Conservation (phyloP, 2,113 vertebrate genomes). For the Melanerpes aurifrons region DNA sequence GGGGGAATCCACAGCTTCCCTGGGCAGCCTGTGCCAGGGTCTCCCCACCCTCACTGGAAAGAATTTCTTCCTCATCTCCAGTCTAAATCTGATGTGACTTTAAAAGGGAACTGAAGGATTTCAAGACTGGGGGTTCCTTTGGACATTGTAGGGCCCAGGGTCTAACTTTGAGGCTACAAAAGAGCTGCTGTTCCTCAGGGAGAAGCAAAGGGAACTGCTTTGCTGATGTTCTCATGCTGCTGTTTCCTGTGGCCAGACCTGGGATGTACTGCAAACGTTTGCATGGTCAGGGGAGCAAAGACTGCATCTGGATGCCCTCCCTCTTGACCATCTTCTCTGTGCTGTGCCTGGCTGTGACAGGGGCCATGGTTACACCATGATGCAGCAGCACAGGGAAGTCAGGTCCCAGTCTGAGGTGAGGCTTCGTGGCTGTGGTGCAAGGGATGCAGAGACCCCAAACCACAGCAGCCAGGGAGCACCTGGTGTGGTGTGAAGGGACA, state of each 20-base stretch:
- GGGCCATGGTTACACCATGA: background rate
- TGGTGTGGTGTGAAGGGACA: background rate
- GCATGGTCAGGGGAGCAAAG: rapidly evolving
- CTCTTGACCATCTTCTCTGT: too few relatives aligned
- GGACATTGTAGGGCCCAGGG: background rate
- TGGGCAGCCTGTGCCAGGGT: too few relatives aligned
- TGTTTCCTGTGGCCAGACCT: background rate
- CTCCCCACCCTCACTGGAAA: too few relatives aligned
- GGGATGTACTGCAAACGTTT: background rate
- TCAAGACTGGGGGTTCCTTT: background rate
- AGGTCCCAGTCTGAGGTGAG: background rate
- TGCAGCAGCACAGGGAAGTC: background rate
- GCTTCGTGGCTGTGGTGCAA: background rate
- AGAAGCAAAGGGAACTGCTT: background rate
- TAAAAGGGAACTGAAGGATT: background rate
- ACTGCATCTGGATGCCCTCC: rapidly evolving
- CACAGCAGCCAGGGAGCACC: rapidly evolving
- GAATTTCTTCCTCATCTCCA: too few relatives aligned
- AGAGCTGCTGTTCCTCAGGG: background rate
- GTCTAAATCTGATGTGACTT: background rate
- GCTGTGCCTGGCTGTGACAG: background rate
- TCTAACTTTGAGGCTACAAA: background rate
- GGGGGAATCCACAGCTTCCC: too few relatives aligned
- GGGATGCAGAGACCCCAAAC: background rate
- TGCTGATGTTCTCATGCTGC: background rate